phyloP scores from a whole-genome alignment of 1,140 invertebrate genomes.

The Drosophila malerkotliana region DNA sequence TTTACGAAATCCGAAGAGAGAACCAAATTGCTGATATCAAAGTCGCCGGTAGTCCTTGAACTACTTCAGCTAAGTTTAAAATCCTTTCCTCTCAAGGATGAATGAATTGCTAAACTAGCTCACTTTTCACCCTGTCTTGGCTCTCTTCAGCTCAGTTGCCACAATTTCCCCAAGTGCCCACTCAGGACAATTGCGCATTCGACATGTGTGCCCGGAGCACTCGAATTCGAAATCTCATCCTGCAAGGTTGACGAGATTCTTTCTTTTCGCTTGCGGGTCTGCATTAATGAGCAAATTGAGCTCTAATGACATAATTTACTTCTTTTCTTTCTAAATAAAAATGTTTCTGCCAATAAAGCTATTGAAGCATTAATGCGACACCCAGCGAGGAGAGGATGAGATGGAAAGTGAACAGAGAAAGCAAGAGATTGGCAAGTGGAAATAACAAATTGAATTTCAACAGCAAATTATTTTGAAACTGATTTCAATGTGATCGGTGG shows the following conservation, averaged over 20 bases:
- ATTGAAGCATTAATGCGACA: slow-evolving; percentile 70
- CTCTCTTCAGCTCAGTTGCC: slow-evolving; percentile 16
- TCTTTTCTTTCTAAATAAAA: slow-evolving; percentile 57
- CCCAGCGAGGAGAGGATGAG: not conserved
- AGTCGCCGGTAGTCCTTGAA: slow-evolving; percentile 9
- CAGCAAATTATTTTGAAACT: slow-evolving; percentile 80
- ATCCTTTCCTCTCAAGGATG: slow-evolving; percentile 29
- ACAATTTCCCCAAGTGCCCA: slow-evolving; percentile 31
- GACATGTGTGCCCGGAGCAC: slow-evolving; percentile 49
- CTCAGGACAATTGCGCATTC: slow-evolving; percentile 54
- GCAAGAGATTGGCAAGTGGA: slow-evolving; percentile 61
- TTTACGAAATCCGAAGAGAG: not conserved
- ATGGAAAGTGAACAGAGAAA: not conserved
- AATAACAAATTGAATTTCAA: slow-evolving; percentile 82
- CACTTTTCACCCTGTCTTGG: slow-evolving; percentile 15
- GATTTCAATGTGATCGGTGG: slow-evolving; percentile 77
- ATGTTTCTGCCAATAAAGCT: slow-evolving; percentile 67
- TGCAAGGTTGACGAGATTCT: not conserved
- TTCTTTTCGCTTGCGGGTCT: not conserved
- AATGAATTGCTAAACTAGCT: slow-evolving; percentile 30
- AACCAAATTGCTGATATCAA: slow-evolving; percentile 19
- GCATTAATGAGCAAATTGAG: slow-evolving; percentile 62
- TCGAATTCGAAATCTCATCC: slow-evolving; percentile 28
- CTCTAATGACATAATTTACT: slow-evolving; percentile 77
- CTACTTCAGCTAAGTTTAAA: slow-evolving; percentile 21